phyloP scores from a whole-genome alignment of 2,888 invertebrate species.

The Chrysolina oricalcia region DNA sequence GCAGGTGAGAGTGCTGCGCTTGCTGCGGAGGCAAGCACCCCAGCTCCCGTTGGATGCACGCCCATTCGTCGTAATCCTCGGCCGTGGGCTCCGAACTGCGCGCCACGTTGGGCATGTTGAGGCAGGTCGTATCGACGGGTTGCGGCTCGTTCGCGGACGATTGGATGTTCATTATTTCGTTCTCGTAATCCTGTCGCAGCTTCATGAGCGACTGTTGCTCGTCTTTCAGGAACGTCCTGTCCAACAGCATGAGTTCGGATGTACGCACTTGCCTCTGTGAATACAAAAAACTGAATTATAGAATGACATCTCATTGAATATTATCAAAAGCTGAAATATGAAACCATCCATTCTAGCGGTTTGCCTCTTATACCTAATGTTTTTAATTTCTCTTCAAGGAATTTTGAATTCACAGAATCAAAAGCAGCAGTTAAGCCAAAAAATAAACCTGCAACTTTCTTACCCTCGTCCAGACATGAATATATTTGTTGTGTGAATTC shows the following conservation, averaged over 20 bases:
- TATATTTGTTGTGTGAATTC: too few species aligned
- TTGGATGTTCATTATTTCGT: slow-evolving; percentile 55
- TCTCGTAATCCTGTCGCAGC: slow-evolving; percentile 73
- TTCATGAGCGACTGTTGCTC: slow-evolving; percentile 79
- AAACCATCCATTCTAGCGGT: too few species aligned
- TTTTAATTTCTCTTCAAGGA: too few species aligned
- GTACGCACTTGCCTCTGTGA: slow-evolving; percentile 81
- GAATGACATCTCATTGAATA: too few species aligned
- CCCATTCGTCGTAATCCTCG: slow-evolving; percentile 79
- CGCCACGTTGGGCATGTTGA: slow-evolving; percentile 11
- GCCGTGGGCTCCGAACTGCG: slow-evolving; percentile 30
- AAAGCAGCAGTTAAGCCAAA: too few species aligned
- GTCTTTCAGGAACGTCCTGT: slow-evolving; percentile 82
- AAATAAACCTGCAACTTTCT: too few species aligned
- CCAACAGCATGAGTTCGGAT: slow-evolving; percentile 85
- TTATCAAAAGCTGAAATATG: too few species aligned
- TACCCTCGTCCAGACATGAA: too few species aligned
- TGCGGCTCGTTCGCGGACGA: slow-evolving; percentile 44
- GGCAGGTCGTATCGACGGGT: slow-evolving; percentile 34
- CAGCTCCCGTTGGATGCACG: slow-evolving; percentile 80
- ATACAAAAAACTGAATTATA: not conserved
- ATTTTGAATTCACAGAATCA: too few species aligned
- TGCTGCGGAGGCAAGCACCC: slow-evolving; percentile 70
- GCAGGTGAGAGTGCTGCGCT: slow-evolving; percentile 36
- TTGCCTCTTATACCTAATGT: too few species aligned